Evolutionary conservation across 2,113 vertebrate genomes (phyloP).

Genomic region (Urocolius indicus): DNA sequence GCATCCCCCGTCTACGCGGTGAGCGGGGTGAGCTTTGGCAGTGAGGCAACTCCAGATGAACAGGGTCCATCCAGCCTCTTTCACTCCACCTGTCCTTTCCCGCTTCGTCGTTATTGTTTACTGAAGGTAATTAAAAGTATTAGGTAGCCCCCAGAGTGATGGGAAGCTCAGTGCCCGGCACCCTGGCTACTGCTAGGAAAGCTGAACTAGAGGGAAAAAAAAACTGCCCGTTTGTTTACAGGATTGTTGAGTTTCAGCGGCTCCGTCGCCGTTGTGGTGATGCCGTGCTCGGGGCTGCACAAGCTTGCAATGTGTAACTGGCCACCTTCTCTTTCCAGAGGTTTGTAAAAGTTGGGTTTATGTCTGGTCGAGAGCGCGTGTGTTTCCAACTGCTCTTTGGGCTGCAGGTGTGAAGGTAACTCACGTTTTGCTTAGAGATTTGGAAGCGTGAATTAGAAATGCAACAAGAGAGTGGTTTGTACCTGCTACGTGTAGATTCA

Average conservation of each 20-base stretch:
- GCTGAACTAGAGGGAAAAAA: not conserved
- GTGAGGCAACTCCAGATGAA: not conserved
- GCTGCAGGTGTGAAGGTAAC: not conserved
- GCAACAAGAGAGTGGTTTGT: not conserved
- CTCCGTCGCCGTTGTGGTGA: not conserved
- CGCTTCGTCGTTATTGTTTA: rapidly evolving
- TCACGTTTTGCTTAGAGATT: not conserved
- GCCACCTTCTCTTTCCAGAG: not conserved
- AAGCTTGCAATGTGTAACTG: rapidly evolving
- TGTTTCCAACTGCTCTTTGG: not conserved
- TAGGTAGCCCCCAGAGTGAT: not conserved
- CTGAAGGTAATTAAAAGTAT: not conserved
- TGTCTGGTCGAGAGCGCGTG: not conserved
- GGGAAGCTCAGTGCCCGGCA: not conserved
- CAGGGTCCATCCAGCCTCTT: no score
- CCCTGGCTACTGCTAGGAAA: not conserved
- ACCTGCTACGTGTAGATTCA: not conserved
- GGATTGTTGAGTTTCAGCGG: not conserved
- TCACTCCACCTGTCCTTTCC: not conserved
- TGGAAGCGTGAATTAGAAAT: not conserved
- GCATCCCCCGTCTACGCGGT: not conserved
- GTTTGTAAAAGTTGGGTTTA: no score
- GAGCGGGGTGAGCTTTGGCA: not conserved
- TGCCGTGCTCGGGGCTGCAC: rapidly evolving
- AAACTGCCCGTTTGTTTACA: not conserved